Evolutionary conservation across 2,888 invertebrate species (phyloP).

Genomic region (Yponomeuta evonymella): DNA sequence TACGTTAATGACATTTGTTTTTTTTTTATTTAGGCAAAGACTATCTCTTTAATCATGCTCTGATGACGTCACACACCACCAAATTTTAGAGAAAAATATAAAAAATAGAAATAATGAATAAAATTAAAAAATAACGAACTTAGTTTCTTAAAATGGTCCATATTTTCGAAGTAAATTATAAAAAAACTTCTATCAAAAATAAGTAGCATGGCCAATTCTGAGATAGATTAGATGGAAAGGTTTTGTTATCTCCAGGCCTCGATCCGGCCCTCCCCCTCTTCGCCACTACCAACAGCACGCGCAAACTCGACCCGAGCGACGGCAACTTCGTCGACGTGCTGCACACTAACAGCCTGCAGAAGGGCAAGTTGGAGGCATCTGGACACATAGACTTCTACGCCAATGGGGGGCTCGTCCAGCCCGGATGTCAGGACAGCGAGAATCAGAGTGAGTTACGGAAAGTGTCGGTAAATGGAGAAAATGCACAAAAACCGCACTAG

Average conservation of each 20-base stretch:
- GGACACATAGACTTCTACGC: constrained; percentile 77
- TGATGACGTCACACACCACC: no score
- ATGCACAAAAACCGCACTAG: no score
- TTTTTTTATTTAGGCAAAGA: no score
- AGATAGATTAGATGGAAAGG: not conserved
- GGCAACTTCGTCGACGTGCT: constrained; percentile 79
- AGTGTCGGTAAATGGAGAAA: not conserved
- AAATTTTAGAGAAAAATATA: no score
- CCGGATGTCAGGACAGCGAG: constrained; percentile 65
- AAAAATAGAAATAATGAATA: no score
- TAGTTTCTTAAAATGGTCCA: no score
- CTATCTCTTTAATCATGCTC: no score
- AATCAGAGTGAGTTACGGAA: constrained; percentile 36
- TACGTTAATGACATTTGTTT: no score
- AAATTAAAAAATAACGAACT: no score
- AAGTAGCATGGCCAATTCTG: not conserved
- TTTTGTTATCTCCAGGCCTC: constrained; percentile 57
- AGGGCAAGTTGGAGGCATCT: constrained; percentile 69
- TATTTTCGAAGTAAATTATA: no score
- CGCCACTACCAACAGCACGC: constrained; percentile 53
- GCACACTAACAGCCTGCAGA: constrained; percentile 77
- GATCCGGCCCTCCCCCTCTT: constrained; percentile 81
- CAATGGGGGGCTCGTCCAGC: constrained; percentile 75
- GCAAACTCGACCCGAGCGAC: constrained; percentile 72
- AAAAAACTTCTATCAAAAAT: no score